Percentiles rank a stretch among this genome's conserved stretches.
phyloP scores from a whole-genome alignment of 2,113 vertebrate genomes.

The Burhinus oedicnemus region DNA sequence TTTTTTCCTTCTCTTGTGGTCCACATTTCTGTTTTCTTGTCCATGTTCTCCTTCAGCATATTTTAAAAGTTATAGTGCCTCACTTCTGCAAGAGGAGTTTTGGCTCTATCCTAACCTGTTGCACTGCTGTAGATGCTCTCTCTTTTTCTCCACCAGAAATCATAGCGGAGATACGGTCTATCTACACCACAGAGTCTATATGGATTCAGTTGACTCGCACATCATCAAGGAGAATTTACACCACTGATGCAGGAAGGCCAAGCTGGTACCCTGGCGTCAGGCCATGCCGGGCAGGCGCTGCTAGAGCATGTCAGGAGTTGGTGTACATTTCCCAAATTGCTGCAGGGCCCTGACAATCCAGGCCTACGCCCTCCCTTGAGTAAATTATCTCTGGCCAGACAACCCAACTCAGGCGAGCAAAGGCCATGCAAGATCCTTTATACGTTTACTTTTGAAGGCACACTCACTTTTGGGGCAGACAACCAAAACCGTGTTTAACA shows the following conservation, averaged over 20 bases:
- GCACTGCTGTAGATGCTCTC: neutral
- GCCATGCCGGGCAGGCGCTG: neutral
- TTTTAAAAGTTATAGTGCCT: neutral
- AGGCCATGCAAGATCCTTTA: neutral
- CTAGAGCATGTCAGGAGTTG: neutral
- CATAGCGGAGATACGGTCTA: too few species aligned
- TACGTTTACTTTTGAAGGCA: neutral
- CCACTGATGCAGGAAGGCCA: fast-evolving
- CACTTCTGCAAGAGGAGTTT: neutral
- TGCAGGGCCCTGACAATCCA: neutral
- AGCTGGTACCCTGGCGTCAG: too few species aligned
- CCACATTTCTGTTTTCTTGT: neutral
- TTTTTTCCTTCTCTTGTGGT: neutral
- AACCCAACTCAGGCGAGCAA: neutral
- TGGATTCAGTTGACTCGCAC: neutral
- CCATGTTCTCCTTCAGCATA: neutral
- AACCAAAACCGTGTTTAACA: neutral
- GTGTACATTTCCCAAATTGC: neutral
- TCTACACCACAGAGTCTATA: neutral
- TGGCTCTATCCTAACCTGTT: neutral
- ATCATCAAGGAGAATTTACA: neutral
- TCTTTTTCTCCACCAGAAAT: neutral
- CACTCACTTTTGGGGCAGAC: neutral
- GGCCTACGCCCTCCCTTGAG: fast-evolving
- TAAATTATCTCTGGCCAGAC: neutral